Percentiles rank a stretch among this genome's conserved stretches.
phyloP scores from a whole-genome alignment of 2,113 vertebrate species.

The Zosterops pallidus region DNA sequence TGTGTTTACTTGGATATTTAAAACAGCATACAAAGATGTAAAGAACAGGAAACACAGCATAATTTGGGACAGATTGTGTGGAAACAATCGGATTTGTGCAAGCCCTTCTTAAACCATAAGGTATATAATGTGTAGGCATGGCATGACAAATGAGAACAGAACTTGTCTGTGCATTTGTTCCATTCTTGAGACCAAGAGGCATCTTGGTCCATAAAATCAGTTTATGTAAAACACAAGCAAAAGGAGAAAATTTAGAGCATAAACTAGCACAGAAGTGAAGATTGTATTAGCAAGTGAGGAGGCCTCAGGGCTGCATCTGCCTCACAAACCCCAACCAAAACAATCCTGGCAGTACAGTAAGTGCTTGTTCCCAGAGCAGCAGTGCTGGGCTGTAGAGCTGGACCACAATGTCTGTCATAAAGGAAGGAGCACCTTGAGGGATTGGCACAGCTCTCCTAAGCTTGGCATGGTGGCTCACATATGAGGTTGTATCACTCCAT shows the following conservation, averaged over 20 bases:
- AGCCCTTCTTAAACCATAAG: neutral
- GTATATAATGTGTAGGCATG: neutral
- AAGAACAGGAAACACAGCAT: conserved; percentile 33
- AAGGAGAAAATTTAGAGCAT: neutral
- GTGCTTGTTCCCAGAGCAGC: neutral
- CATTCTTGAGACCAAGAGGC: neutral
- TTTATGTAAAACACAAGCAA: neutral
- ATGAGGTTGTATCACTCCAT: neutral
- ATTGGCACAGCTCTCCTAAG: neutral
- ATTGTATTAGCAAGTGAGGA: neutral
- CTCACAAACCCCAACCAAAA: neutral
- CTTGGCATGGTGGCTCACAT: neutral
- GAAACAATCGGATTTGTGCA: neutral
- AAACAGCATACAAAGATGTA: conserved; percentile 46
- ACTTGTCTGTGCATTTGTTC: neutral
- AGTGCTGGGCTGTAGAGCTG: neutral
- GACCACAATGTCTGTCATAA: neutral
- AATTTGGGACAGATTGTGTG: neutral
- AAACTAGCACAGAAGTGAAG: neutral
- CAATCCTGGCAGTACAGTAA: neutral
- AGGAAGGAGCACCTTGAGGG: neutral
- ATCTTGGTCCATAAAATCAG: neutral
- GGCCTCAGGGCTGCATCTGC: neutral
- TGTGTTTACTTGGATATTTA: conserved; percentile 9
- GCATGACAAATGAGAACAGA: neutral